Conservation (phyloP, 2,797 vertebrate genomes). For the Phoebastria nigripes region DNA sequence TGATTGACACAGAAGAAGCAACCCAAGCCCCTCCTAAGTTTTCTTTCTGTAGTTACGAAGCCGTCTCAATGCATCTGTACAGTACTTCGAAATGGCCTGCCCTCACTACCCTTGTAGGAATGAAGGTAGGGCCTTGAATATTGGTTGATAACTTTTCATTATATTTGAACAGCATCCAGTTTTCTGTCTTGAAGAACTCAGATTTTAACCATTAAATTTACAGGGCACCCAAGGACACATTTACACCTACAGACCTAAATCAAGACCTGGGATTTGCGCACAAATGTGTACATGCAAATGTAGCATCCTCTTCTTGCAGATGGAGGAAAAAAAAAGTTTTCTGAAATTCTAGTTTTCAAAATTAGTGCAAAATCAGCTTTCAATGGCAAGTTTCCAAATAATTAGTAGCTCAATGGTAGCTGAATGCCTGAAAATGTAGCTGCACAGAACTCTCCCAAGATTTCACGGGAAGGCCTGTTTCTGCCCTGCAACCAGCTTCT, state of each 20-base stretch:
- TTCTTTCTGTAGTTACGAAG: background rate
- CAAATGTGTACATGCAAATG: background rate
- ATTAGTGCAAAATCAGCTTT: background rate
- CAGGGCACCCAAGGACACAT: rapidly evolving
- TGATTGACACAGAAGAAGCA: conserved; percentile 1
- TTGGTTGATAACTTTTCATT: background rate
- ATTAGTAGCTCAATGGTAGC: background rate
- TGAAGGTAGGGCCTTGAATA: background rate
- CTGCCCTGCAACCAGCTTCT: background rate
- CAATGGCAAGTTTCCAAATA: background rate
- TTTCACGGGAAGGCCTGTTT: background rate
- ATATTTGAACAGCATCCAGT: background rate
- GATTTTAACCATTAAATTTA: background rate
- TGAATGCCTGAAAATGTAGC: background rate
- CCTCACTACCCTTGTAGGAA: background rate
- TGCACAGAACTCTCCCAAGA: background rate
- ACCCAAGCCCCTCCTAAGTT: background rate
- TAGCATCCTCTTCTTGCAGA: background rate
- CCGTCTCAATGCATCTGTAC: background rate
- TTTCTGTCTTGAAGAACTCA: background rate
- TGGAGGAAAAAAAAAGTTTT: background rate
- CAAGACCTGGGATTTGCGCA: background rate
- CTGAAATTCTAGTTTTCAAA: background rate
- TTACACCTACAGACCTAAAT: background rate
- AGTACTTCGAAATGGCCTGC: background rate